Conservation (phyloP, 2,113 vertebrate species). For the Elgaria multicarinata region DNA sequence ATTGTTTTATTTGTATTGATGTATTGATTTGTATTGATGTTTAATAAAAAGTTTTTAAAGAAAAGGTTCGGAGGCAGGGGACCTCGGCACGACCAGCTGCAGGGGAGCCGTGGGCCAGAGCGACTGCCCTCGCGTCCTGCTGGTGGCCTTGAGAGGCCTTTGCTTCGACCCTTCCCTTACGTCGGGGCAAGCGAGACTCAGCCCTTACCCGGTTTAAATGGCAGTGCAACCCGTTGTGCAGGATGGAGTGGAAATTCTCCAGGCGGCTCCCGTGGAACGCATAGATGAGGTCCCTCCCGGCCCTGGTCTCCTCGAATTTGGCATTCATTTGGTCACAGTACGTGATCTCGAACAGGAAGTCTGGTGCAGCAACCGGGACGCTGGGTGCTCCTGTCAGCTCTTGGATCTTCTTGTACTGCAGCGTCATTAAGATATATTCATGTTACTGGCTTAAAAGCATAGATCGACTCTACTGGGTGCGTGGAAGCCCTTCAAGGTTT, state of each 20-base stretch:
- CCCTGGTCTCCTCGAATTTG: slow-evolving; percentile 89
- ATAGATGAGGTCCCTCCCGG: slow-evolving; percentile 89
- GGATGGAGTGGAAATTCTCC: slow-evolving; percentile 98
- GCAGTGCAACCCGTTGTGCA: slow-evolving; percentile 96
- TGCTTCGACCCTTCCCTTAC: not conserved
- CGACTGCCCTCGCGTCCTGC: not conserved
- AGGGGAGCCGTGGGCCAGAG: not conserved
- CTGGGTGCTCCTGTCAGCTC: slow-evolving; percentile 83
- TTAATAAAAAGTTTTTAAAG: too few species aligned
- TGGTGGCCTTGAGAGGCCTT: not conserved
- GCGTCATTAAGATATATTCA: slow-evolving; percentile 30
- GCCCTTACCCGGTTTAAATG: slow-evolving; percentile 93
- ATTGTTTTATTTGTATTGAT: too few species aligned
- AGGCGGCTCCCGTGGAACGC: slow-evolving; percentile 96
- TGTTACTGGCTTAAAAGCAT: slow-evolving; percentile 32
- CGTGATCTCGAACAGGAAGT: slow-evolving; percentile 94
- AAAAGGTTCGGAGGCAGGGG: too few species aligned
- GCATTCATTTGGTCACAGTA: slow-evolving; percentile 89
- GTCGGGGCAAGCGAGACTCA: not conserved
- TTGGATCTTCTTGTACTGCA: slow-evolving; percentile 89
- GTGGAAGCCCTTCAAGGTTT: not conserved
- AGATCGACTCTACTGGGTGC: not conserved
- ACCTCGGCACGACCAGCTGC: too few species aligned
- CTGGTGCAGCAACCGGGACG: slow-evolving; percentile 81
- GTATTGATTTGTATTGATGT: too few species aligned